Conservation (phyloP, 2,888 invertebrate species). For the Crematogaster levior region DNA sequence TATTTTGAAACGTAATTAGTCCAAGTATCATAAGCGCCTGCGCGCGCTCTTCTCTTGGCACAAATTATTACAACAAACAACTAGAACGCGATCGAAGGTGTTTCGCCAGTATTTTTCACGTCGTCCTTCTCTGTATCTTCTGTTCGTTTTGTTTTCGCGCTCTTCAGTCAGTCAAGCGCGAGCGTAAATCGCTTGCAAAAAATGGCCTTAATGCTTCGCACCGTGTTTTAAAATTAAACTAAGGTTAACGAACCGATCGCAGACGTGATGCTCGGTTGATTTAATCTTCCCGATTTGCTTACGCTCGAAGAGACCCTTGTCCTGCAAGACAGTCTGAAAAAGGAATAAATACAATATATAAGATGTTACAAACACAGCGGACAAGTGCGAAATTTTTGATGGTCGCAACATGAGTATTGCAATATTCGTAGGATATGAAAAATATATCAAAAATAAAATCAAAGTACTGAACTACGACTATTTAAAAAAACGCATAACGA, state of each 20-base stretch:
- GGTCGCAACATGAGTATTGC: neutral
- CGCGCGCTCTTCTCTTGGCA: neutral
- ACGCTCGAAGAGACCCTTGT: slow-evolving; percentile 51
- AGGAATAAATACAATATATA: slow-evolving; percentile 17
- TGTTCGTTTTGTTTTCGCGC: slow-evolving; percentile 48
- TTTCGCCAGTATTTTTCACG: slow-evolving; percentile 46
- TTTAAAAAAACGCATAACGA: neutral
- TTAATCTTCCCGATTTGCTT: slow-evolving; percentile 54
- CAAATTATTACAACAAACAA: slow-evolving; percentile 33
- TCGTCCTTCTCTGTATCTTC: slow-evolving; percentile 49
- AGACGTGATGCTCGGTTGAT: slow-evolving; percentile 51
- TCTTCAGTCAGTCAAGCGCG: slow-evolving; percentile 45
- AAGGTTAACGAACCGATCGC: slow-evolving; percentile 64
- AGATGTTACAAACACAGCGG: slow-evolving; percentile 17
- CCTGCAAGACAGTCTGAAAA: slow-evolving; percentile 38
- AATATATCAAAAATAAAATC: neutral
- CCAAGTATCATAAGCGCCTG: neutral
- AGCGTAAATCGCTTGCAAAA: slow-evolving; percentile 64
- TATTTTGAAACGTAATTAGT: slow-evolving; percentile 14
- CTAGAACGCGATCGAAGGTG: slow-evolving; percentile 34
- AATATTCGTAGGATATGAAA: neutral
- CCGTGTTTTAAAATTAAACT: slow-evolving; percentile 64
- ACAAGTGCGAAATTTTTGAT: neutral
- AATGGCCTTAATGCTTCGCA: slow-evolving; percentile 58
- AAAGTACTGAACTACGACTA: neutral